Evolutionary conservation across 2,888 invertebrate genomes (phyloP), one percentile per base, ranked within the genome.

Genomic region (Resseliella maxima): DNA sequence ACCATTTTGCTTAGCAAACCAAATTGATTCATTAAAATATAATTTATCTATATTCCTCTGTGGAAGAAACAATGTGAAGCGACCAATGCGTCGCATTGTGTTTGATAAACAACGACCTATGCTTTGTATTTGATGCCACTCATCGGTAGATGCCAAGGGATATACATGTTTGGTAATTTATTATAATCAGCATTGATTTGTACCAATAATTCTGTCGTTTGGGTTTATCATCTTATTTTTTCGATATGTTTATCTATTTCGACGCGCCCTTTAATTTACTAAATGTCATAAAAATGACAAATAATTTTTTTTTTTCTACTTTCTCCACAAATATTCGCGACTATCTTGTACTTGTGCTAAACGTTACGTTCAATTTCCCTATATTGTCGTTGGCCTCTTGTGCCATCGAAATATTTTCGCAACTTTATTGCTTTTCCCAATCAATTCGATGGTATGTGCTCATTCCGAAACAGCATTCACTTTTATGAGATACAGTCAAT

Each of bases 11-110:
- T 83, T 24, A 21, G 38, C 3, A 38, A n/a, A 38, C 24, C 0
- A 83, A 83, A 83, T 83, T 83, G 83, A 83, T 83, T 83, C 83
- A 83, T 83, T 83, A 83, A 83, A 83, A 24, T 38, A 12, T 83
- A 38, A 83, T 83, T 83, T 35, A 59, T 59, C 1, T 15, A 50
- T n/a, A 27, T n/a, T 3, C 5, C 2, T 50, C 10, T 18, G 21
- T 50, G 2, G n/a, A 15, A 59, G 27, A 59, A 59, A 59, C n/a
- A 50, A 41, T 5, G 6, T 12, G 41, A 5, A 5, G 41, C 41
- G 12, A 8, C 41, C 5, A 5, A 5, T 8, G 41, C 41, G 24
- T n/a, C 24, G 24, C n/a, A 59, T 24, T 24, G 8, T 3, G 59
- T n/a, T 24, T 8, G 21, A 50, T 8, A 6, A 21, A 18, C 50